These are phyloP conservation scores for Stichodactyla helianthus DNA, from an alignment of 64 coral and sea anemone genomes.

Conservation along the genomic window DNA sequence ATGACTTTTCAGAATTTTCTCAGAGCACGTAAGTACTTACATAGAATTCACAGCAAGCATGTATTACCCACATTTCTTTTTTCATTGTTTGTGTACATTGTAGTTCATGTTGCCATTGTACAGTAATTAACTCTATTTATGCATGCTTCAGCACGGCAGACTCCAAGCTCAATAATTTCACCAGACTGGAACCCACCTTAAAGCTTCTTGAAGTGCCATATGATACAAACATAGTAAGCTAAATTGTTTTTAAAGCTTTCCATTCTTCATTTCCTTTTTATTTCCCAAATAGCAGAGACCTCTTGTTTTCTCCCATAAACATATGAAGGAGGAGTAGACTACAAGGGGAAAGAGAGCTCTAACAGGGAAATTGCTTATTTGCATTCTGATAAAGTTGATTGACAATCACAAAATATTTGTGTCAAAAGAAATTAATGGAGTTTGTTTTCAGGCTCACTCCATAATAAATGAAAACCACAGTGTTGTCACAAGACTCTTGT, in stretches of 20 bases:
- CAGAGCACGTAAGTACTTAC: slow-evolving; percentile 75
- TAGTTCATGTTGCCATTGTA: too few species aligned
- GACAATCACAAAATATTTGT: neutral
- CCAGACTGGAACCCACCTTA: slow-evolving; percentile 83
- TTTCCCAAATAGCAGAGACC: too few species aligned
- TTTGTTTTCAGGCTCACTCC: slow-evolving; percentile 59
- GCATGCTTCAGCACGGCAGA: slow-evolving; percentile 74
- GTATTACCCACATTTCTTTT: too few species aligned
- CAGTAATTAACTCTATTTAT: neutral
- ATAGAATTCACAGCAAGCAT: too few species aligned
- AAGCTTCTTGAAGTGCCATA: slow-evolving; percentile 93
- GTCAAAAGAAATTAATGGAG: neutral
- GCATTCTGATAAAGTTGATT: too few species aligned
- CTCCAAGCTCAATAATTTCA: slow-evolving; percentile 97
- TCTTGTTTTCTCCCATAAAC: too few species aligned
- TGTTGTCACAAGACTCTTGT: slow-evolving; percentile 79
- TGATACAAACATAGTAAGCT: slow-evolving; percentile 94
- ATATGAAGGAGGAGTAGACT: too few species aligned
- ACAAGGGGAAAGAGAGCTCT: too few species aligned
- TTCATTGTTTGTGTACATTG: too few species aligned
- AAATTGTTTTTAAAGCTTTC: neutral
- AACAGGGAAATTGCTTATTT: too few species aligned
- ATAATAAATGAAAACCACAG: slow-evolving; percentile 97
- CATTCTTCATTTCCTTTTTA: too few species aligned
- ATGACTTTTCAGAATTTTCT: slow-evolving; percentile 92